Evolutionary conservation across 2,113 vertebrate genomes (phyloP).

Genomic region (Theropithecus gelada): DNA sequence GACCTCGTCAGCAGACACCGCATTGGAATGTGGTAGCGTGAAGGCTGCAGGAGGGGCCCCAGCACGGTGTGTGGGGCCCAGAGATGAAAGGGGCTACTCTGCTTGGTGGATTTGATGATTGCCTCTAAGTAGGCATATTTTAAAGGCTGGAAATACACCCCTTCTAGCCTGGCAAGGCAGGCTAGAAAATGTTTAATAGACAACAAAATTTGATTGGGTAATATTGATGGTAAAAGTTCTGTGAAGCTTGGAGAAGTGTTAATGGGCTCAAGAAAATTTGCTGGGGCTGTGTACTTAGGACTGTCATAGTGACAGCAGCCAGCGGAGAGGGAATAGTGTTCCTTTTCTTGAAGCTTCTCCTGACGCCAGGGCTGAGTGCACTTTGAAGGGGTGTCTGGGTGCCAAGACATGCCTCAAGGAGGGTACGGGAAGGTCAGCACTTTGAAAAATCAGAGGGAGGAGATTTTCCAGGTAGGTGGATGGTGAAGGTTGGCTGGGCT

Average conservation of each 20-base stretch:
- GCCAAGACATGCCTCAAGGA: not conserved
- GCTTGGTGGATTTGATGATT: not conserved
- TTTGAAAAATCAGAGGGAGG: not conserved
- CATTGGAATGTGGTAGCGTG: accelerated
- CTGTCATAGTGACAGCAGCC: not conserved
- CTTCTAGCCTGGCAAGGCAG: not conserved
- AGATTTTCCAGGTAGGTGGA: not conserved
- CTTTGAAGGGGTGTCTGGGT: not conserved
- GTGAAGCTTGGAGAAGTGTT: not conserved
- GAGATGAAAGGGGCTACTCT: not conserved
- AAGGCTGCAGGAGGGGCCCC: too few species aligned
- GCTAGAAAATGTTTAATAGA: not conserved
- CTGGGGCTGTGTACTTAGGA: not conserved
- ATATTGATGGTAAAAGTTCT: not conserved
- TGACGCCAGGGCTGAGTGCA: not conserved
- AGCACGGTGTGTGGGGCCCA: too few species aligned
- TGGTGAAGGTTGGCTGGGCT: too few species aligned
- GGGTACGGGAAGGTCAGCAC: not conserved
- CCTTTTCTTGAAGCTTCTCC: not conserved
- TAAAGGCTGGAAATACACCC: not conserved
- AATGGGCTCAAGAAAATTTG: not conserved
- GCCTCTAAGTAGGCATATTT: not conserved
- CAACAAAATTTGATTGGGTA: not conserved
- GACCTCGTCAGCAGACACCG: accelerated
- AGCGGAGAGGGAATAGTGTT: accelerated